Conservation (phyloP, 2,113 vertebrate species). For the Oxyruncus cristatus region DNA sequence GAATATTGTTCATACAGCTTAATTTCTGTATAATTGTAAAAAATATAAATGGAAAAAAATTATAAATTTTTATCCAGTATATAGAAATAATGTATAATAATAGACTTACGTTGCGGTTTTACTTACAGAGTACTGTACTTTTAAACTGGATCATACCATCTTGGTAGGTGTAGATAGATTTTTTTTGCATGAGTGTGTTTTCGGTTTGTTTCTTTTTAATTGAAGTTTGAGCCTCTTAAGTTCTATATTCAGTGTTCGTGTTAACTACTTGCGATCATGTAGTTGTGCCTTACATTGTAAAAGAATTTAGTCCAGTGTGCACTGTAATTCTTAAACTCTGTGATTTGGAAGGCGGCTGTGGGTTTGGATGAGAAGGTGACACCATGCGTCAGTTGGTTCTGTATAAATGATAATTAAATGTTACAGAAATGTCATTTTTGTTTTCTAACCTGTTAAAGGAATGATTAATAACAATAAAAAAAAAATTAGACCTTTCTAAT, state of each 20-base stretch:
- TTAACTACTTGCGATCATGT: conserved; percentile 78
- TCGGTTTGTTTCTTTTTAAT: conserved; percentile 41
- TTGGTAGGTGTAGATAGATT: conserved; percentile 57
- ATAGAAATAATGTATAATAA: conserved; percentile 66
- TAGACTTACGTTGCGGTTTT: conserved; percentile 57
- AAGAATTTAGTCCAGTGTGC: conserved; percentile 73
- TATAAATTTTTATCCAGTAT: conserved; percentile 65
- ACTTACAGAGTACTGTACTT: conserved; percentile 72
- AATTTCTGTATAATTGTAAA: conserved; percentile 74
- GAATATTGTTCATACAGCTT: conserved; percentile 77
- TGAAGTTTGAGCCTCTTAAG: conserved; percentile 32
- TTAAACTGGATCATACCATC: conserved; percentile 75
- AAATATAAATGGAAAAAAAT: conserved; percentile 68
- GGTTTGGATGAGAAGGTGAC: conserved; percentile 49
- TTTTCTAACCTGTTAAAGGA: conserved; percentile 85
- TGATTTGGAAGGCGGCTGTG: conserved; percentile 59
- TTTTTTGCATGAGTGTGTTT: conserved; percentile 74
- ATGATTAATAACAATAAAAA: conserved; percentile 78
- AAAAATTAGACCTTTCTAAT: conserved; percentile 79
- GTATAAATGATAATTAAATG: conserved; percentile 65
- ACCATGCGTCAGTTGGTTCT: conserved; percentile 44
- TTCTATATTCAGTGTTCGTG: conserved; percentile 69
- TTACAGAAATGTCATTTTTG: conserved; percentile 80
- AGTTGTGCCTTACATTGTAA: conserved; percentile 86
- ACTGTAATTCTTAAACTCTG: conserved; percentile 71